phyloP scores from a whole-genome alignment of 1,140 invertebrate species.

The Drosophila repletoides region DNA sequence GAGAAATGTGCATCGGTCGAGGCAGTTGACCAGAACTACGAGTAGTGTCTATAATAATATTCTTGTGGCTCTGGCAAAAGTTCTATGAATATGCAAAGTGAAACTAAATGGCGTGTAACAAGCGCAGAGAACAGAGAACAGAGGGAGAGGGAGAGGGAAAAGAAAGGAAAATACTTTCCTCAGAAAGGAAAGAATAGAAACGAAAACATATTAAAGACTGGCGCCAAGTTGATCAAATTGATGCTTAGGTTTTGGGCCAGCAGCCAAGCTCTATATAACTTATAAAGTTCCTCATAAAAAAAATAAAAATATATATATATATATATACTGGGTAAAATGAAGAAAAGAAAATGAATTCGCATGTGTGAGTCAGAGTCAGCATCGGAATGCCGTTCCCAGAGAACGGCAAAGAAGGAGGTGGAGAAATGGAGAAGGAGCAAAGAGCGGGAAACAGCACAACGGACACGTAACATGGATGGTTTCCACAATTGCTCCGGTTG shows the following conservation, averaged over 20 bases:
- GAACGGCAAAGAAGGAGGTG: not conserved
- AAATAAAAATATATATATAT: not conserved
- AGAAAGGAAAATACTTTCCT: conserved; percentile 17
- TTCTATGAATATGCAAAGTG: conserved; percentile 60
- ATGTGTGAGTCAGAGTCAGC: conserved; percentile 29
- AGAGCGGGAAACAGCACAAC: conserved; percentile 46
- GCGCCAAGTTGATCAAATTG: conserved; percentile 78
- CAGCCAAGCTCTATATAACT: conserved; percentile 60
- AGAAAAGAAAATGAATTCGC: conserved; percentile 26
- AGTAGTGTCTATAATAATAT: conserved; percentile 37
- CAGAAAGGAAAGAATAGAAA: conserved; percentile 13
- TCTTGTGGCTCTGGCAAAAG: conserved; percentile 30
- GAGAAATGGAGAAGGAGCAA: not conserved
- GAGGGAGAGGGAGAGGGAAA: conserved; percentile 23
- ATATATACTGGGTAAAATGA: not conserved
- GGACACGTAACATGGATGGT: conserved; percentile 54
- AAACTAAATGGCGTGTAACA: conserved; percentile 76
- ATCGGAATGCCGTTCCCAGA: not conserved
- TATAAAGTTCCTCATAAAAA: conserved; percentile 56
- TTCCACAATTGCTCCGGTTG: conserved; percentile 36
- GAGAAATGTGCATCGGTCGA: conserved; percentile 26
- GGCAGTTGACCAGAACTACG: conserved; percentile 55
- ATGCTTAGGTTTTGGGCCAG: conserved; percentile 68
- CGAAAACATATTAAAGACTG: conserved; percentile 73
- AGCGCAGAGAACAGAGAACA: conserved; percentile 18